Conservation (phyloP, 1,140 invertebrate genomes). For the Drosophila repleta region DNA sequence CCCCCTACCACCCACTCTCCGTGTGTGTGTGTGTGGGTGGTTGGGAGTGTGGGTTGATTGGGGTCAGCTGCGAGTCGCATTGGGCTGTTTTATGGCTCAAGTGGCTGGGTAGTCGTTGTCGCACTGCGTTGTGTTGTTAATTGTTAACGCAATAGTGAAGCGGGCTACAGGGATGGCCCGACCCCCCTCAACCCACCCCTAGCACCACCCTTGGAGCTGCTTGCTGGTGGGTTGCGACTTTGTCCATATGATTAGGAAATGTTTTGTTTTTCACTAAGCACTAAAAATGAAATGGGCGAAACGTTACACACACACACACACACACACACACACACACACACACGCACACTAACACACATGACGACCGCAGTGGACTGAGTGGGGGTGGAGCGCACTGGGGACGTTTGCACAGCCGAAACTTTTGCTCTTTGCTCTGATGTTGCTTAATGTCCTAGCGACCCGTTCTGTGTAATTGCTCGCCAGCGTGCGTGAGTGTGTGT, state of each 20-base stretch:
- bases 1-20: neutral
- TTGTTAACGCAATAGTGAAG: slow-evolving; percentile 52
- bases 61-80: slow-evolving; percentile 60
- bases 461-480: slow-evolving; percentile 63
- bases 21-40: neutral
- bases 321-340: slow-evolving; percentile 11
- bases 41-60: slow-evolving; percentile 35
- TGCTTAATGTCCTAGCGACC: slow-evolving; percentile 69
- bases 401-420: slow-evolving; percentile 30
- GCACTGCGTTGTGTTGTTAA: slow-evolving; percentile 72
- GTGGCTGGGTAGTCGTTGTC: slow-evolving; percentile 61
- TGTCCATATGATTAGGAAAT: slow-evolving; percentile 77
- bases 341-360: slow-evolving; percentile 5
- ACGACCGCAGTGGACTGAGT: slow-evolving; percentile 19
- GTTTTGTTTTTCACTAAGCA: slow-evolving; percentile 78
- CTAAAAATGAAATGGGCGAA: slow-evolving; percentile 64
- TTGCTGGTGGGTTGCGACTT: slow-evolving; percentile 15
- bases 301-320: slow-evolving; percentile 18
- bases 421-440: slow-evolving; percentile 51
- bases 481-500: slow-evolving; percentile 22
- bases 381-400: neutral
- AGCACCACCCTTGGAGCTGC: too few species aligned
- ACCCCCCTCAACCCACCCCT: too few species aligned
- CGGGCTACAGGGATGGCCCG: neutral
- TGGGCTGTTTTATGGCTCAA: slow-evolving; percentile 76